Conservation (phyloP, 2,888 invertebrate genomes). For the Priocnemis perturbator region DNA sequence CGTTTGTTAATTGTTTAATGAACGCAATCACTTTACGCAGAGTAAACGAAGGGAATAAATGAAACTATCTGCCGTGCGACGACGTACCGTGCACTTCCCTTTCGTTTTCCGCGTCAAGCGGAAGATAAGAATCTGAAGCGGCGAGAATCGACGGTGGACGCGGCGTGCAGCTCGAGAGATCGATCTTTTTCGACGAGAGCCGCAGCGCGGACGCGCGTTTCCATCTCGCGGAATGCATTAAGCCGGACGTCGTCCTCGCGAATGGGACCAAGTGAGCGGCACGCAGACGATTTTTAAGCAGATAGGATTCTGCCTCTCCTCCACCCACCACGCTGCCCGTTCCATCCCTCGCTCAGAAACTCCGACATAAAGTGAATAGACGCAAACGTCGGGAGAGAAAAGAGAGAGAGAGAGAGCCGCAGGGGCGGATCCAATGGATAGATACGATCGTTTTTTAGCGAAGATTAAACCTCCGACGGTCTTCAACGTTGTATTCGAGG, state of each 20-base stretch:
- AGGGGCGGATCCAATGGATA: conserved; percentile 21
- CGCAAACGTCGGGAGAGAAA: conserved; percentile 1
- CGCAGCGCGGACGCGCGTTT: conserved; percentile 43
- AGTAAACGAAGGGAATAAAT: no score
- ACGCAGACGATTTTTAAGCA: conserved; percentile 63
- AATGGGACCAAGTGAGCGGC: conserved; percentile 63
- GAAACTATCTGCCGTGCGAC: no score
- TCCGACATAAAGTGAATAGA: conserved; percentile 17
- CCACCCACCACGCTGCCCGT: conserved; percentile 12
- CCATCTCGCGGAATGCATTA: conserved; percentile 61
- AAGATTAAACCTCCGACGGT: no score
- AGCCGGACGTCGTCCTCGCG: conserved; percentile 60
- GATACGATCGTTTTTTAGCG: not conserved
- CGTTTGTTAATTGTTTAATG: no score
- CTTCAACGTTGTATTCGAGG: no score
- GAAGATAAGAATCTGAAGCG: conserved; percentile 52
- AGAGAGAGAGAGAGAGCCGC: conserved; percentile 17
- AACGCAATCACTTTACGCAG: no score
- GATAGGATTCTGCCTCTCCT: conserved; percentile 52
- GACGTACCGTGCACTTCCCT: conserved; percentile 21
- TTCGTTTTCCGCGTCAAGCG: conserved; percentile 47
- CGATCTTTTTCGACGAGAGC: conserved; percentile 43
- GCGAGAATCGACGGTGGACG: conserved; percentile 57
- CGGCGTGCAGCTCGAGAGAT: conserved; percentile 47
- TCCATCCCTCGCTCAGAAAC: conserved; percentile 15